Base-by-base conservation (phyloP, 1,140 invertebrate species). In the Drosophila triauraria region DNA sequence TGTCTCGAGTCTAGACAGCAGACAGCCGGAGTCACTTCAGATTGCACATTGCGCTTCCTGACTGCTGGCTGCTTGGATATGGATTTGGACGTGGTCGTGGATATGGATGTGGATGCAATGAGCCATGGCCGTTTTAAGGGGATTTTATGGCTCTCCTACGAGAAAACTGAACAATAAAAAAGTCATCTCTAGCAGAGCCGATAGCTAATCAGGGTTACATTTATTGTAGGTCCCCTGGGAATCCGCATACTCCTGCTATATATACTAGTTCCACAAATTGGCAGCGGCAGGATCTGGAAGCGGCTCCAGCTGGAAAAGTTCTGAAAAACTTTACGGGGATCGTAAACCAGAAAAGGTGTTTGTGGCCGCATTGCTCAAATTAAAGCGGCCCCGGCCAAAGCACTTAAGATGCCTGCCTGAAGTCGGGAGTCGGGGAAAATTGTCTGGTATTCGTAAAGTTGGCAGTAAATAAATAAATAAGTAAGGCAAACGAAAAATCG, bases 1-100 rank as follows among this genome's bases (percentile, higher is more conserved):
- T 90, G 84, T 87, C 84, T 79, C 76, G 64, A 78, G 76, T 78
- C 76, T 87, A 87, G 84, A 87, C 84, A 84, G 69, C 74, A 88
- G 84, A 87, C 84, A 87, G 80, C 85, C 85, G 83, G 80, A 87
- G 81, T 90, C 84, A 87, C 80, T 87, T 87, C 81, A 87, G 46
- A 75, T 87, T 88, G 84, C 85, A 88, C 85, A 84, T 90, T 87
- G 85, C 67, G 67, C 84, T 87, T 87, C 84, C 84, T 90, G 84
- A 87, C 84, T 87, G 77, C 60, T 58, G 32, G 23, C 23, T 25
- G 20, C 20, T 57, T 27, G 23, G 23, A 27, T 27, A 27, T 25
- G 38, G 53, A 56, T 5, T 9, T 56, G 53, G 53, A 25, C 20
- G 35, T 56, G 32, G 32, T 6, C 32, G 32, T 53, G 17, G 17